Percentiles rank a stretch among this genome's conserved stretches.
Evolutionary conservation across 2,888 invertebrate species (phyloP).

Genomic region (Rhopalosiphum nymphaeae): DNA sequence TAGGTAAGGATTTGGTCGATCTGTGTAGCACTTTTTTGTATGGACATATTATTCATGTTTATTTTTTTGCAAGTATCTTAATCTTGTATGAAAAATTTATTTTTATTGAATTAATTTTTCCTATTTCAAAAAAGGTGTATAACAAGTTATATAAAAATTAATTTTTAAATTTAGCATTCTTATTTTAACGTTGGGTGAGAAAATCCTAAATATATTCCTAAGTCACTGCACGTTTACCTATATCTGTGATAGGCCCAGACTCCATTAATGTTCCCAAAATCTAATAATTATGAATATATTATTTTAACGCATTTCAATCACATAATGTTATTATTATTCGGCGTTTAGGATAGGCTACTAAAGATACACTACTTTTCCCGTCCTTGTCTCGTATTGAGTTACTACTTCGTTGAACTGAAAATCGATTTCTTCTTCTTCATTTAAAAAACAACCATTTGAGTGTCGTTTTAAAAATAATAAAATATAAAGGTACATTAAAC

Average conservation of each 20-base stretch:
- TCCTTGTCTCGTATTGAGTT: background rate
- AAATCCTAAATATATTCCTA: background rate
- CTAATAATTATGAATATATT: background rate
- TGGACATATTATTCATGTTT: no score
- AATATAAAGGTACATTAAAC: background rate
- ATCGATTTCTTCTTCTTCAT: background rate
- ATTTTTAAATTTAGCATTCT: background rate
- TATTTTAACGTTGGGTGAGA: background rate
- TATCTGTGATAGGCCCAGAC: no score
- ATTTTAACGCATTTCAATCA: background rate
- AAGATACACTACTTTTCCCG: background rate
- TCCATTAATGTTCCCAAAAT: background rate
- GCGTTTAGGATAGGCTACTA: background rate
- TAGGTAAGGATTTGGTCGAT: no score
- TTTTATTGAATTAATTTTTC: background rate
- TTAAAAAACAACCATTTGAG: background rate
- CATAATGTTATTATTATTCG: background rate
- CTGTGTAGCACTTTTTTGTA: background rate
- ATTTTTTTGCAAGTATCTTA: no score
- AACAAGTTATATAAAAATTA: no score
- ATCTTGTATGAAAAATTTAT: background rate
- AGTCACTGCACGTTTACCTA: background rate
- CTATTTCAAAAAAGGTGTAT: background rate
- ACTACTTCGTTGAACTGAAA: background rate
- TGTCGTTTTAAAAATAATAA: background rate